phyloP scores from a whole-genome alignment of 1,140 invertebrate species.

The Cydia amplana region DNA sequence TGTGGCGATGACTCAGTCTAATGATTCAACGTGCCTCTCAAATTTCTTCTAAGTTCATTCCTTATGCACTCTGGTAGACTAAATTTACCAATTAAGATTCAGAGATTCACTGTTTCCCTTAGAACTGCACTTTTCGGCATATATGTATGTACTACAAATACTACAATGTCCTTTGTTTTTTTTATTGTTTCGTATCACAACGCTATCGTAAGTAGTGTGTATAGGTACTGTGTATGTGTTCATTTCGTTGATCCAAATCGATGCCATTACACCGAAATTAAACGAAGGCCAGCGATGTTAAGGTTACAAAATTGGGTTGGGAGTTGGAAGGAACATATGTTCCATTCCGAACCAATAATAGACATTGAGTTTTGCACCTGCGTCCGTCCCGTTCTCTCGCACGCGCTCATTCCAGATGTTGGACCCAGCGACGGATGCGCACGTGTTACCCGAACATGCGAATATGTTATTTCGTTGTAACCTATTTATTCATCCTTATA shows the following conservation, averaged over 20 bases:
- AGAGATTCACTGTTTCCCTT: background rate
- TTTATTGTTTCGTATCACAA: background rate
- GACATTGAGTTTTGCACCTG: conserved; percentile 63
- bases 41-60: conserved; percentile 8
- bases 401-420: conserved; percentile 68
- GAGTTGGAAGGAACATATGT: conserved; percentile 53
- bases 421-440: conserved; percentile 33
- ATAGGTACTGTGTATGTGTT: background rate
- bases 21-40: conserved; percentile 22
- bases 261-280: background rate
- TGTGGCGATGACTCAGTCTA: conserved; percentile 29
- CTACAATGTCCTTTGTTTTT: background rate
- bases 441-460: background rate
- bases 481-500: no score
- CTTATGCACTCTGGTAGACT: background rate
- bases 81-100: background rate
- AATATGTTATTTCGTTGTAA: background rate
- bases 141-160: no score
- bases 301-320: conserved; percentile 19
- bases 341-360: conserved; percentile 48
- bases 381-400: conserved; percentile 67
- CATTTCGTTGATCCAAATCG: background rate
- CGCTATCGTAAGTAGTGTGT: no score
- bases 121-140: background rate
- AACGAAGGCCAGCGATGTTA: conserved; percentile 12